Percentiles rank a stretch among this genome's conserved stretches.
These are phyloP conservation scores for Anas bahamensis DNA, from an alignment of 2,797 vertebrate genomes.

Conservation along the genomic window DNA sequence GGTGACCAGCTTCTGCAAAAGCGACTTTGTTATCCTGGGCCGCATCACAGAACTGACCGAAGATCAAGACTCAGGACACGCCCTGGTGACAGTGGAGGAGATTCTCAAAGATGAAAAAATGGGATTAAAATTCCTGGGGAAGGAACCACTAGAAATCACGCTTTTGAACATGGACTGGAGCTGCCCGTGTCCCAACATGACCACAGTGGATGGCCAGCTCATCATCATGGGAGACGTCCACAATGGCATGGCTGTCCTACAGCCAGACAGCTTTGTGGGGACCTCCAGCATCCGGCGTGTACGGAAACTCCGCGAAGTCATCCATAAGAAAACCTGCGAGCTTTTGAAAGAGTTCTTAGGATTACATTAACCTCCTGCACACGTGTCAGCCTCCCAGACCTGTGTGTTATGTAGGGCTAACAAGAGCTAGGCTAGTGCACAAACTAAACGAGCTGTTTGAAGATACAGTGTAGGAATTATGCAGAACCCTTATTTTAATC, in stretches of 20 bases:
- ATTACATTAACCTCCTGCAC: constrained; percentile 79
- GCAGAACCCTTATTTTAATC: constrained; percentile 67
- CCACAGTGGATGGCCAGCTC: constrained; percentile 86
- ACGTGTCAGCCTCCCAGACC: not conserved
- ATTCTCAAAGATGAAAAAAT: constrained; percentile 98
- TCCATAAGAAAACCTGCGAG: constrained; percentile 96
- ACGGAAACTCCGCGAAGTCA: constrained; percentile 91
- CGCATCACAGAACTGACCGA: constrained; percentile 89
- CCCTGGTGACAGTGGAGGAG: constrained; percentile 92
- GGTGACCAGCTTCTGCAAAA: constrained; percentile 95
- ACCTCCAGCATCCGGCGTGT: constrained; percentile 86
- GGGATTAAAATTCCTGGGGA: constrained; percentile 94
- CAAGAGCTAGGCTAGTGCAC: constrained; percentile 59
- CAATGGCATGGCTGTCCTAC: constrained; percentile 93
- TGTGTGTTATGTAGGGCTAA: constrained; percentile 53
- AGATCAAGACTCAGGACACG: constrained; percentile 89
- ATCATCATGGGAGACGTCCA: constrained; percentile 95
- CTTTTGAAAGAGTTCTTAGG: constrained; percentile 92
- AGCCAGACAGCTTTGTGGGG: constrained; percentile 93
- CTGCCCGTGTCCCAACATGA: constrained; percentile 96
- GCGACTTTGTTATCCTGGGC: constrained; percentile 94
- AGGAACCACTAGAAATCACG: constrained; percentile 93
- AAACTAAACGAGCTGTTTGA: constrained; percentile 33
- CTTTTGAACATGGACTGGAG: constrained; percentile 95
- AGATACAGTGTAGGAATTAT: constrained; percentile 45